A percentile compares a stretch with the other conserved stretches of the same genome.
These are phyloP conservation scores for Bedellia somnulentella DNA, from an alignment of 2,888 invertebrate species.

Conservation along the genomic window DNA sequence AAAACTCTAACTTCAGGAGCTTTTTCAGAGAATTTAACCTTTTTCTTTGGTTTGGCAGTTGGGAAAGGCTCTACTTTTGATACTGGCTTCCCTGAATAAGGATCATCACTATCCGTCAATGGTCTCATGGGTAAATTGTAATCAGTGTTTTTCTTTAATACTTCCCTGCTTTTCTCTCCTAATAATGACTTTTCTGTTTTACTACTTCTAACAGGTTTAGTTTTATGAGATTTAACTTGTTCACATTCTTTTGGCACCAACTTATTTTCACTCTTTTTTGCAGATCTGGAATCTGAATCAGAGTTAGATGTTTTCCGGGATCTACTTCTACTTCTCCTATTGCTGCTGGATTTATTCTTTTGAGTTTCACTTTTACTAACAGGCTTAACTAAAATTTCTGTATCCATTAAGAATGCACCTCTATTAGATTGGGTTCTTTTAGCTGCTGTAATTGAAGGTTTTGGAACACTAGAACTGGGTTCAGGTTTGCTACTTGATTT, in stretches of 20 bases:
- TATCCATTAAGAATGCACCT: constrained; percentile 54
- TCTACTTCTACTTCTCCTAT: constrained; percentile 7
- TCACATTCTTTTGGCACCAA: background rate
- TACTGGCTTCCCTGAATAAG: constrained; percentile 24
- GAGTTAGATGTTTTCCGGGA: constrained; percentile 1
- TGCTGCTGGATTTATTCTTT: background rate
- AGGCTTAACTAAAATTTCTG: constrained; percentile 19
- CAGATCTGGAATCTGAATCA: background rate
- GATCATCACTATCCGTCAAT: constrained; percentile 20
- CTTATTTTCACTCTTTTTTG: constrained; percentile 1
- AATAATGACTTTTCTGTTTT: constrained; percentile 8
- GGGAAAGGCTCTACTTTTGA: constrained; percentile 29
- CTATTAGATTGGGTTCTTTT: constrained; percentile 57
- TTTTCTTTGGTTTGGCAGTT: constrained; percentile 24
- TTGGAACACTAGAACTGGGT: background rate
- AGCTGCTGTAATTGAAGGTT: constrained; percentile 20
- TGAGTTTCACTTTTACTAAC: constrained; percentile 16
- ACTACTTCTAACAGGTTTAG: constrained; percentile 9
- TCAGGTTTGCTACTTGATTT: constrained; percentile 14
- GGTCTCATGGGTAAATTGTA: constrained; percentile 18
- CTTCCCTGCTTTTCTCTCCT: constrained; percentile 9
- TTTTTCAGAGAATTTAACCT: constrained; percentile 29
- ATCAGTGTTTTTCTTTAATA: constrained; percentile 9
- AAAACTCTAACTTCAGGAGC: constrained; percentile 24
- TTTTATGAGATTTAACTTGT: background rate